Evolutionary conservation across 30 jellyfish, hydroid and myxozoan species (phyloP), one percentile per base, ranked within the genome.

Genomic region (Sanderia malayensis): DNA sequence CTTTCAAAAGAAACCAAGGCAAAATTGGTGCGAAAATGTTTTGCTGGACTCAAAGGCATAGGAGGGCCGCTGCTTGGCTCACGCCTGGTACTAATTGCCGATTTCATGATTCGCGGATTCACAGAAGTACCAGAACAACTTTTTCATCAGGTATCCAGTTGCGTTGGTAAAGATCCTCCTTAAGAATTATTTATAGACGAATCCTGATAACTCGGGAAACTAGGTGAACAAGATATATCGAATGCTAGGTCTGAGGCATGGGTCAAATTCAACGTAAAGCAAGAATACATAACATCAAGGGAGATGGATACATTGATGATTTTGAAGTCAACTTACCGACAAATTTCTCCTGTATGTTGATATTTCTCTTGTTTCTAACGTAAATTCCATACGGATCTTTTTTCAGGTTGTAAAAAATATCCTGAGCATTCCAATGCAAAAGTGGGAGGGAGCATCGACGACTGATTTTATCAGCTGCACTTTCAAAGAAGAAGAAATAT

Each of bases 401-500:
- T 2, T 45, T 6, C 34, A 76, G 87, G 64, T 76, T 11, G 67
- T 75, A 29, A 45, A 64, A 44, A 76, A 76, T 73, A 59, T 76
- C 60, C 37, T 76, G 31, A 76, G 27, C 28, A 55, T 76, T 52
- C 22, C 87, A 21, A n/a, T n/a, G n/a, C 87, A 66, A 10, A 76
- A 65, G 44, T 15, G 29, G 58, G 79, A 61, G 2, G 87, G 49
- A 20, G 18, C 28, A 4, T 26, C 62, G 17, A 26, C 53, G 2
- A 22, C 44, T n/a, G 87, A 62, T 18, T 76, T 76, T 46, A 23
- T 53, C 31, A 67, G 68, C 19, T 34, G 80, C 34, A 6, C 72
- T 21, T 76, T 76, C 79, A 76, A 76, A 31, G 87, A 64, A 30
- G 87, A 76, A 62, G 87, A 76, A 45, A 65, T 65, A 3, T 76